Conservation (phyloP, 2,888 invertebrate genomes). For the Nomada fucata region DNA sequence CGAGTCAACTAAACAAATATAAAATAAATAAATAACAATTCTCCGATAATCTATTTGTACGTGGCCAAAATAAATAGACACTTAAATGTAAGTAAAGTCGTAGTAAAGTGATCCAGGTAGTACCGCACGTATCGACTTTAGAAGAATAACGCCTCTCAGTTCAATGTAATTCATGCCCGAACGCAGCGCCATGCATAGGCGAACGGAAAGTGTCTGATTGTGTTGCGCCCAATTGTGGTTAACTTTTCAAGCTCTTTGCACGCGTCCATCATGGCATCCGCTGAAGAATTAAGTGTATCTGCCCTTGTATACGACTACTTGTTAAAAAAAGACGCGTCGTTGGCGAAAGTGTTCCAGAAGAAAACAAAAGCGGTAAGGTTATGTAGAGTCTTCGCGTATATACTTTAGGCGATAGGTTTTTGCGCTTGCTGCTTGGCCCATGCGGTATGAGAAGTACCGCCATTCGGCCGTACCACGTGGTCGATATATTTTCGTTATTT, state of each 20-base stretch:
- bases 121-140: neutral
- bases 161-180: conserved; percentile 17
- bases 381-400: conserved; percentile 22
- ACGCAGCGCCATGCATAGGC: conserved; percentile 26
- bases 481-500: conserved; percentile 26
- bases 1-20: neutral
- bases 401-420: conserved; percentile 20
- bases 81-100: neutral
- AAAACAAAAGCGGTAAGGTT: conserved; percentile 91
- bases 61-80: no score
- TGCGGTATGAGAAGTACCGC: conserved; percentile 67
- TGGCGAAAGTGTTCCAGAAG: conserved; percentile 89
- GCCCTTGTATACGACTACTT: conserved; percentile 89
- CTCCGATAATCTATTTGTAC: no score
- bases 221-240: conserved; percentile 21
- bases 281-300: conserved; percentile 83
- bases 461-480: conserved; percentile 74
- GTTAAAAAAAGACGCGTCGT: conserved; percentile 87
- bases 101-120: conserved; percentile 3
- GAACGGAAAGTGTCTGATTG: neutral
- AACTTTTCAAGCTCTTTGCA: conserved; percentile 56
- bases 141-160: neutral
- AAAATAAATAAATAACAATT: no score
- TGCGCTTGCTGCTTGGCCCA: conserved; percentile 46
- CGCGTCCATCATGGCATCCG: conserved; percentile 84